These are phyloP conservation scores for Malurus leucopterus DNA, from an alignment of 2,797 vertebrate species.

Conservation along the genomic window DNA sequence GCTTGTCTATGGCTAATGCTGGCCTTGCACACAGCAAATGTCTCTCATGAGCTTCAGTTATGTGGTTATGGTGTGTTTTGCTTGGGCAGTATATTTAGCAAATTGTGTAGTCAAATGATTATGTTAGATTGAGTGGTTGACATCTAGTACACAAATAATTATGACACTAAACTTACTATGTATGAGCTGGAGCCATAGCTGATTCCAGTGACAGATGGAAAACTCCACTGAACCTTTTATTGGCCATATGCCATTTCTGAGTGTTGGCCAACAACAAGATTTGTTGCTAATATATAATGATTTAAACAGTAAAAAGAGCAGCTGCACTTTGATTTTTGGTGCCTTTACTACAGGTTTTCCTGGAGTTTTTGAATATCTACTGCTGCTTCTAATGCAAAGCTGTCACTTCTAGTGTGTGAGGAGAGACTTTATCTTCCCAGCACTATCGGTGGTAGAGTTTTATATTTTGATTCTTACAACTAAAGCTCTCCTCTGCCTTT, in stretches of 20 bases:
- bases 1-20: not conserved
- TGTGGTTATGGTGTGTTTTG: not conserved
- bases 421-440: slow-evolving; percentile 17
- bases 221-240: slow-evolving; percentile 68
- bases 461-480: slow-evolving; percentile 41
- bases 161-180: slow-evolving; percentile 32
- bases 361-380: slow-evolving; percentile 32
- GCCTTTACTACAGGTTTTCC: slow-evolving; percentile 53
- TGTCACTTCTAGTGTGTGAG: slow-evolving; percentile 20
- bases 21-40: not conserved
- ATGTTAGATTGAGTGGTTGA: slow-evolving; percentile 31
- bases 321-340: slow-evolving; percentile 65
- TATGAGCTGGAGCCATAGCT: slow-evolving; percentile 30
- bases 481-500: slow-evolving; percentile 32
- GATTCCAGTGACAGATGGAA: slow-evolving; percentile 75
- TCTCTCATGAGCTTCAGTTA: not conserved
- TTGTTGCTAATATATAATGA: slow-evolving; percentile 76
- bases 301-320: slow-evolving; percentile 72
- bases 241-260: slow-evolving; percentile 74
- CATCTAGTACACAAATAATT: slow-evolving; percentile 38
- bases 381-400: slow-evolving; percentile 17
- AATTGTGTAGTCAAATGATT: slow-evolving; percentile 32
- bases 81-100: slow-evolving; percentile 29
- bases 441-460: not conserved
- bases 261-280: slow-evolving; percentile 70